Base-by-base conservation (phyloP, 2,113 vertebrate species). In the Pygoscelis antarcticus region DNA sequence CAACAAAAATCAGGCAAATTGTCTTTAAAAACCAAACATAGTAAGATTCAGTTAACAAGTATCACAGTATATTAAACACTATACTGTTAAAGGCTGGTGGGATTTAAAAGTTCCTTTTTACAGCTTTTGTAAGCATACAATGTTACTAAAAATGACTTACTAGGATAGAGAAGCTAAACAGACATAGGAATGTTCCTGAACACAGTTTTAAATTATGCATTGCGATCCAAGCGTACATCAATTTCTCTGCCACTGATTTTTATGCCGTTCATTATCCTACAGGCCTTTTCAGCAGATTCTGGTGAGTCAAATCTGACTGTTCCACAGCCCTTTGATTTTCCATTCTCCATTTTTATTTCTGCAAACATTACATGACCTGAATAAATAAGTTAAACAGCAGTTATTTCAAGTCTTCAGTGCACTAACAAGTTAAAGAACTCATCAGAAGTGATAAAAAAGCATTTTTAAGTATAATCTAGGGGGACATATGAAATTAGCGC, bases 311-410 rank as follows among this genome's bases (percentile, higher is more conserved):
- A 99, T 89, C 99, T 98, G 86, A 99, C 99, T 3, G 99, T 99
- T 74, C 99, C 99, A 95, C 99, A 99, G 96, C 99, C 99, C 98
- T 99, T 99, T 62, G 99, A 99, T 97, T 99, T 99, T 61, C 99
- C 99, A 58, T 99, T 99, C 98, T 99, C 99, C 99, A 99, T 99
- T 98, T 99, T 99, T 97, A 99, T 99, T 97, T 99, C 99, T 89
- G 99, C 99, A 96, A 99, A 99, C 99, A 99, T 99, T 92, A 99
- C 99, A 97, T 99, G 99, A 97, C 99, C 99, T 99, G 96, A 83
- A 97, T 96, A 97, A 97, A 76, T 52, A 98, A 96, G 80, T 92
- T 92, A 94, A 23, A 98, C 60, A 97, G 91, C 30, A 74, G 94
- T 97, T 97, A 97, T 77, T 96, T 96, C 92, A 83, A 95, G 44